Evolutionary conservation across 35 echinoderm and acorn worm species (phyloP), one percentile per base, ranked within the genome.

Genomic region (Patiria miniata): DNA sequence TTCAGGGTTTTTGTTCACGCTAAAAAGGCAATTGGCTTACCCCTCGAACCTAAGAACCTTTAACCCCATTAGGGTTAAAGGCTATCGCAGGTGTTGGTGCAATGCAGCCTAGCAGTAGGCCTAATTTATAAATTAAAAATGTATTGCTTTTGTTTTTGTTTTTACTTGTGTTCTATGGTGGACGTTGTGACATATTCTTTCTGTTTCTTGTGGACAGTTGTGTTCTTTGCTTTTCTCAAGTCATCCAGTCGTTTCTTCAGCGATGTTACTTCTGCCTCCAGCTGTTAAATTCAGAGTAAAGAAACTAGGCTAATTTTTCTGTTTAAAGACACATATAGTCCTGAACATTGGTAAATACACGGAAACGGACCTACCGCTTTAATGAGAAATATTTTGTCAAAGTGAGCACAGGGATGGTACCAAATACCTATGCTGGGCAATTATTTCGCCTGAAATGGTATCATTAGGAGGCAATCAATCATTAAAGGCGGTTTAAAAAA

Each of bases 151-250:
- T 47, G 42, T 6, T 47, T 28, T 68, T 68, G 33, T 68, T 36
- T 68, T 47, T 47, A 47, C 42, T 12, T 47, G 42, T 47, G 42
- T 47, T 47, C 42, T 12, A 12, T 47, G 4, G 12, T 47, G 2
- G 80, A 83, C 21, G 83, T 68, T 69, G 87, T 81, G 30, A 97
- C 91, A 90, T 93, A 97, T 78, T 93, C 79, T 51, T 97, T 97
- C 53, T 97, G 91, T 40, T 97, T 97, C 81, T 97, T 97, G 4
- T 93, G 85, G 0, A 97, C 90, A 21, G 91, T 97, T n/a, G 95
- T 97, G 51, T 89, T 97, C 85, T 97, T 97, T 1, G 95, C 95
- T 78, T 92, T 93, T 21, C 95, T 86, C 59, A 97, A 86, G 52
- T 90, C 95, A 53, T 93, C 84, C 39, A 97, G 50, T 60, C 95